These are phyloP conservation scores for Arvicanthis niloticus DNA, from an alignment of 2,113 vertebrate genomes.

Conservation along the genomic window DNA sequence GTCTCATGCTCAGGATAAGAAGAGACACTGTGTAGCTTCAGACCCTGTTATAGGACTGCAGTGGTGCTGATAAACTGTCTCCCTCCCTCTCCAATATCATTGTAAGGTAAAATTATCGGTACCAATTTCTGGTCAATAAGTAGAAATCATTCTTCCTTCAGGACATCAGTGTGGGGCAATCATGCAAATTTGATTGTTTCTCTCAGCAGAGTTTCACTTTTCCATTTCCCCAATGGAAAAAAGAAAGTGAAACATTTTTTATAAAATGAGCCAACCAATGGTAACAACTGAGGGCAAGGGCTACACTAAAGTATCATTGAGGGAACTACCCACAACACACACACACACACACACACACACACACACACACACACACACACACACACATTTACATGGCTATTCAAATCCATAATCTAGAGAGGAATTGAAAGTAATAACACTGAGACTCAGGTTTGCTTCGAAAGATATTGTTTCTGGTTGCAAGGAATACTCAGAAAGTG, in stretches of 20 bases:
- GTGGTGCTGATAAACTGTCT: slow-evolving; percentile 40
- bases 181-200: slow-evolving; percentile 38
- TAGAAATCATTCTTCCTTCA: slow-evolving; percentile 69
- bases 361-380: not conserved
- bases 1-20: not conserved
- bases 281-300: not conserved
- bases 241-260: slow-evolving; percentile 37
- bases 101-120: slow-evolving; percentile 59
- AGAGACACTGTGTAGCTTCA: not conserved
- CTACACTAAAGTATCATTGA: slow-evolving; percentile 26
- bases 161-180: slow-evolving; percentile 52
- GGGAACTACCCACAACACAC: not conserved
- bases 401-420: slow-evolving; percentile 56
- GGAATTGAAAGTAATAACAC: slow-evolving; percentile 57
- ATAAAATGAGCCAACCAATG: not conserved
- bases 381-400: slow-evolving; percentile 33
- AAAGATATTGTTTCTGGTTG: not conserved
- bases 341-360: not conserved
- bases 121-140: slow-evolving; percentile 67
- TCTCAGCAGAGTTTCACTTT: slow-evolving; percentile 28
- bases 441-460: not conserved
- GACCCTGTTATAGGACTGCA: not conserved
- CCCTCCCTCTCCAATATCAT: slow-evolving; percentile 48
- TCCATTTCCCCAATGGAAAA: not conserved
- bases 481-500: slow-evolving; percentile 13